Evolutionary conservation across 2,797 vertebrate species (phyloP).

Genomic region (Sparidentex hasta): DNA sequence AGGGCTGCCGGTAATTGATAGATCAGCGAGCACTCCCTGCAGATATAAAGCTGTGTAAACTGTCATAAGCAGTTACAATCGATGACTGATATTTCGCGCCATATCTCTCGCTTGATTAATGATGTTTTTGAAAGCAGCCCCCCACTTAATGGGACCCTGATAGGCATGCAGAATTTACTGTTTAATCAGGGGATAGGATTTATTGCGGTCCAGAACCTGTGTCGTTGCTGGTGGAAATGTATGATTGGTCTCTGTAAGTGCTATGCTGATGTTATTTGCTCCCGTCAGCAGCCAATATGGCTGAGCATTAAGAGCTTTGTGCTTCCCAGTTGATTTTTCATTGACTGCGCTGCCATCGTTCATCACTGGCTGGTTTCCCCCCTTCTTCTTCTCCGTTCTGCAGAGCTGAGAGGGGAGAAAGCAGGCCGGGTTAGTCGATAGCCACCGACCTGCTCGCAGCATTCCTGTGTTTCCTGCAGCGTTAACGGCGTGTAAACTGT

Average conservation of each 20-base stretch:
- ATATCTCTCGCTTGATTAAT: constrained; percentile 96
- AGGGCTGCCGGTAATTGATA: constrained; percentile 96
- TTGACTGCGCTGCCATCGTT: constrained; percentile 87
- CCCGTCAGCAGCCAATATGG: constrained; percentile 89
- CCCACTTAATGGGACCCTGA: constrained; percentile 95
- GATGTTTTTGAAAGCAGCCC: constrained; percentile 93
- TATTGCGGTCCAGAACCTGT: constrained; percentile 81
- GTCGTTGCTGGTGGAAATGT: constrained; percentile 82
- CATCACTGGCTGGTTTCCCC: constrained; percentile 82
- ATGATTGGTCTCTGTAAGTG: constrained; percentile 88
- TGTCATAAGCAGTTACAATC: constrained; percentile 99
- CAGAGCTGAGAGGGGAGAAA: constrained; percentile 64
- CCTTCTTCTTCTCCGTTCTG: constrained; percentile 64
- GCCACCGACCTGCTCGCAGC: constrained; percentile 57
- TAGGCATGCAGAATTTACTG: constrained; percentile 98
- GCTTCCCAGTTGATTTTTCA: constrained; percentile 88
- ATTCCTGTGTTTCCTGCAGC: constrained; percentile 54
- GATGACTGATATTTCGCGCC: constrained; percentile 96
- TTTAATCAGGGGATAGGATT: constrained; percentile 97
- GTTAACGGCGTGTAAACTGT: constrained; percentile 50
- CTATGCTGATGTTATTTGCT: constrained; percentile 87
- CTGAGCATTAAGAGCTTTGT: constrained; percentile 87
- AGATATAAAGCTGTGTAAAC: constrained; percentile 99
- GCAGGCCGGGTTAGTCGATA: constrained; percentile 69
- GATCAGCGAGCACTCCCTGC: constrained; percentile 95